Percentiles rank a stretch among this genome's conserved stretches.
Conservation (phyloP, 2,797 vertebrate genomes). For the Poecilia wingei region DNA sequence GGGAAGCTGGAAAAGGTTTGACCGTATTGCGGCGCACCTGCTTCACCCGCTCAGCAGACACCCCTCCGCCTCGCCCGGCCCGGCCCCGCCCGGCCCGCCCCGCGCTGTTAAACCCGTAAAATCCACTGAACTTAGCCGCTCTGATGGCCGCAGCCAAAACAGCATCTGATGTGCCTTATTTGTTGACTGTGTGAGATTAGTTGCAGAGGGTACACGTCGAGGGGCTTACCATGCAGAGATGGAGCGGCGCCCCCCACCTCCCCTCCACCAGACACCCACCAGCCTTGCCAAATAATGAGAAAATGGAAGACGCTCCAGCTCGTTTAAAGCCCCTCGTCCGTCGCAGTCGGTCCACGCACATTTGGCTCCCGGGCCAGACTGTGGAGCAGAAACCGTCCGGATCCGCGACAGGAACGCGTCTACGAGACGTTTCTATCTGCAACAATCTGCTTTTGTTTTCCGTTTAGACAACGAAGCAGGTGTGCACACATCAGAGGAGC, state of each 20-base stretch:
- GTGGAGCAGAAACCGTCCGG: conserved; percentile 43
- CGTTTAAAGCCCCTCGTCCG: conserved; percentile 56
- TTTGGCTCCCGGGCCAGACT: conserved; percentile 61
- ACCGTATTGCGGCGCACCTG: conserved; percentile 78
- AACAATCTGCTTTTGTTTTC: conserved; percentile 29
- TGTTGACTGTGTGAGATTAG: conserved; percentile 84
- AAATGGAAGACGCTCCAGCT: conserved; percentile 59
- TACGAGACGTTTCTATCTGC: conserved; percentile 5
- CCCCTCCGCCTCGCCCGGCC: conserved; percentile 37
- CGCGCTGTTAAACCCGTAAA: conserved; percentile 71
- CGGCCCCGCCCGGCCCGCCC: conserved; percentile 30
- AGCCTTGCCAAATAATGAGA: conserved; percentile 62
- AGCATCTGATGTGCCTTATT: conserved; percentile 86
- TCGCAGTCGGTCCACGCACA: conserved; percentile 55
- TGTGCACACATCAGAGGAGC: conserved; percentile 6
- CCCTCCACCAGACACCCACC: conserved; percentile 56
- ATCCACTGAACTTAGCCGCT: conserved; percentile 82
- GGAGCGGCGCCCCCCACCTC: conserved; percentile 54
- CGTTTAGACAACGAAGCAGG: conserved; percentile 1
- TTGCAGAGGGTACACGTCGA: conserved; percentile 78
- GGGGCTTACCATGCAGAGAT: conserved; percentile 74
- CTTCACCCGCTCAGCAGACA: conserved; percentile 57
- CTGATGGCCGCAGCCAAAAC: conserved; percentile 79
- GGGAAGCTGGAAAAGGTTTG: conserved; percentile 66
- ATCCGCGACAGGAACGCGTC: neutral